Evolutionary conservation across 2,888 invertebrate species (phyloP).

Genomic region (Epirrhoe tristata): DNA sequence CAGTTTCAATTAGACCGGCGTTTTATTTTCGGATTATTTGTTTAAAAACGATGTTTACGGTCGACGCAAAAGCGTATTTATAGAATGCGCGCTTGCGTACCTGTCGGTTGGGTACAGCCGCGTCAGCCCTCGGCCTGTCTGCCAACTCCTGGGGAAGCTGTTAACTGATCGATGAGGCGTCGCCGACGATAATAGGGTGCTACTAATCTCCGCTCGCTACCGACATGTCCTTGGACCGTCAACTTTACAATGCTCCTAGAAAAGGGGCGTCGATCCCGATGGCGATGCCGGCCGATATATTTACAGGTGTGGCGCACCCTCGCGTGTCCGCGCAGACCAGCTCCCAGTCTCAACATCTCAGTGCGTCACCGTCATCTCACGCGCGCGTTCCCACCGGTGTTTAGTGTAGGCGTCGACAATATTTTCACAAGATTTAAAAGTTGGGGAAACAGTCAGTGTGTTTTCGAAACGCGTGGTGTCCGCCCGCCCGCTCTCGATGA

Average conservation of each 20-base stretch:
- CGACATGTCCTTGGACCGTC: constrained; percentile 51
- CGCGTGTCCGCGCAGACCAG: constrained; percentile 68
- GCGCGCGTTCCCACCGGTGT: constrained; percentile 61
- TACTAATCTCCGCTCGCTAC: constrained; percentile 62
- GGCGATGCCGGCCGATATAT: constrained; percentile 57
- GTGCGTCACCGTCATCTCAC: constrained; percentile 66
- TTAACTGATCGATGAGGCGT: constrained; percentile 71
- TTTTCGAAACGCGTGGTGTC: constrained; percentile 67
- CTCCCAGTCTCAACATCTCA: constrained; percentile 57
- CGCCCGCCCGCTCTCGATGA: constrained; percentile 57
- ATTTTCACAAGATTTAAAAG: constrained; percentile 75
- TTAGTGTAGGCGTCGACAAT: constrained; percentile 70
- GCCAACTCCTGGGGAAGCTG: constrained; percentile 68
- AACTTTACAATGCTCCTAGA: constrained; percentile 34
- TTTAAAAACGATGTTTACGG: constrained; percentile 29
- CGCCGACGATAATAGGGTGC: constrained; percentile 61
- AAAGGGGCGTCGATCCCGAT: constrained; percentile 46
- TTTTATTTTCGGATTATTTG: constrained; percentile 22
- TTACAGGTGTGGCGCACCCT: constrained; percentile 73
- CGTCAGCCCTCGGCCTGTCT: constrained; percentile 61
- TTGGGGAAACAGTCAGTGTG: constrained; percentile 72
- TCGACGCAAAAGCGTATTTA: constrained; percentile 51
- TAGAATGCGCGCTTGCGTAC: constrained; percentile 57
- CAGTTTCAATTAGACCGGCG: neutral
- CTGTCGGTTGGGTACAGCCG: constrained; percentile 58